Base-by-base conservation (phyloP, 2,888 invertebrate species). In the Erebia palarica region DNA sequence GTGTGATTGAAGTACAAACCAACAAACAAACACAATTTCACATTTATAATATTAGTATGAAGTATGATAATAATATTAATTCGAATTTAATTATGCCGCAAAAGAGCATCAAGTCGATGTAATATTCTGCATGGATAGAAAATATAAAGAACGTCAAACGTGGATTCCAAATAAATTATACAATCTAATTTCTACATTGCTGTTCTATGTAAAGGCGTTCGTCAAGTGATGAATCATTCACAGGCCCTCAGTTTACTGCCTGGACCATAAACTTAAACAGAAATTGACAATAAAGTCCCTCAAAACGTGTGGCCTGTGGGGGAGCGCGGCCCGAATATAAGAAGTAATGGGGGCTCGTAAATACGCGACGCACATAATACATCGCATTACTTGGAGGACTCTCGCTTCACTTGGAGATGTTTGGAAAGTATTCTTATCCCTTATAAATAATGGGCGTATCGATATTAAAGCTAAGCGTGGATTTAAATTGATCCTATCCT, bases 221-320 rank as follows among this genome's bases (percentile, higher is more conserved):
- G n/a, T 16, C 53, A 16, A 13, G 53, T 36, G 16, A 65, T 65
- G 65, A 65, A 65, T 65, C 65, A 65, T 65, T 65, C 65, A 42
- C 65, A 65, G 53, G 42, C 65, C 14, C 42, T 55, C 51, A 51
- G 42, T 65, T 65, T 55, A 55, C 65, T 53, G 42, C 42, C 53
- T 55, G 16, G 36, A 55, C 55, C 65, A 42, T 65, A 65, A 65
- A 65, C 53, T 53, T 55, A 73, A 70, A 73, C 57, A 65, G 65
- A 73, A 70, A 73, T 73, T 68, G 70, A 61, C 73, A 73, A 73
- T 73, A 73, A 73, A 73, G 60, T 61, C 55, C 61, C 60, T 65
- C 51, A 61, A 60, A 72, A 64, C 67, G 70, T 72, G 70, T 58
- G 59, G 51, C 67, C 67, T 72, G 70, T 58, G 59, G 51, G 67